These are phyloP conservation scores for Temnothorax rugatulus DNA, from an alignment of 2,888 invertebrate genomes.

Conservation along the genomic window DNA sequence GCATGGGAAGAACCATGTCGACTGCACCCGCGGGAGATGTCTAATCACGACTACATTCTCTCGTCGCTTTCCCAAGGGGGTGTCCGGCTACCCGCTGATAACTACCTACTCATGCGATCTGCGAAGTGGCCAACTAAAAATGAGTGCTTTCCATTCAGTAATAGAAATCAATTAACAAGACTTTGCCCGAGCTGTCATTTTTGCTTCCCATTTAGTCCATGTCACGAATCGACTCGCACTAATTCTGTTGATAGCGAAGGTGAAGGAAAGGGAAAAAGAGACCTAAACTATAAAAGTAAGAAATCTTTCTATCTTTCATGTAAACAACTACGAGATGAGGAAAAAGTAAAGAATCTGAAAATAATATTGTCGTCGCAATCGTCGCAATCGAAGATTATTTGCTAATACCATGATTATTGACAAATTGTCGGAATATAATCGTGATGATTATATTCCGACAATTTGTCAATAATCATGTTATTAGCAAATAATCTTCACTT, in stretches of 20 bases:
- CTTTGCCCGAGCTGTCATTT: not conserved
- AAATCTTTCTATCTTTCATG: not conserved
- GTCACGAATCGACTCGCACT: not conserved
- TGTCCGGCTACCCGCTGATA: slow-evolving; percentile 23
- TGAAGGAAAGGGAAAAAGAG: not conserved
- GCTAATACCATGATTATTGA: too few relatives aligned
- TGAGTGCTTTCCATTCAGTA: not conserved
- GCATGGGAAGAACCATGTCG: slow-evolving; percentile 20
- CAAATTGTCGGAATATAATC: too few relatives aligned
- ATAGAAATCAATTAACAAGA: not conserved
- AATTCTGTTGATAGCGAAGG: not conserved
- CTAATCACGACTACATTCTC: slow-evolving; percentile 46
- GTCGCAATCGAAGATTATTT: too few relatives aligned
- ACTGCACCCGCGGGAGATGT: slow-evolving; percentile 45
- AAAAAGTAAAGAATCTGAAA: not conserved
- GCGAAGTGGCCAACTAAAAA: slow-evolving; percentile 5
- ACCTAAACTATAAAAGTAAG: not conserved
- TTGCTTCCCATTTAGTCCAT: not conserved
- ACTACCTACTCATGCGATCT: slow-evolving; percentile 19
- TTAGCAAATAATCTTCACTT: not conserved
- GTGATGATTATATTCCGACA: not conserved
- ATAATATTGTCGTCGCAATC: not conserved
- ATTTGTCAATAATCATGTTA: not conserved
- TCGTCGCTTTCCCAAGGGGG: not conserved
- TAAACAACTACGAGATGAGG: not conserved